Base-by-base conservation (phyloP, 2,113 vertebrate species). In the Apaloderma vittatum region DNA sequence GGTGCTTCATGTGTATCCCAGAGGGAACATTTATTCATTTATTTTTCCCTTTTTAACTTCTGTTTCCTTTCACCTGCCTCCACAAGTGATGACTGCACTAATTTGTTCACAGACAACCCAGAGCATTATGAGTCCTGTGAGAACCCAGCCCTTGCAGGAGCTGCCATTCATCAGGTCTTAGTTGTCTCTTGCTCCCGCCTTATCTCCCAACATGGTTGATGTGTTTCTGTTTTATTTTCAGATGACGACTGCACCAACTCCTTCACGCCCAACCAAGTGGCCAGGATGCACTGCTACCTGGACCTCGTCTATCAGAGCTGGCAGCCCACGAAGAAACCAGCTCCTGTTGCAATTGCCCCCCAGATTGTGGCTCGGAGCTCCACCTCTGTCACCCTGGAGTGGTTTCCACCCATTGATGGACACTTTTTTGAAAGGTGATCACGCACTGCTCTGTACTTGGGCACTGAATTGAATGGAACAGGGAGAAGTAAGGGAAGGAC, bases 281-380 rank as follows among this genome's bases (percentile, higher is more conserved):
- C 99, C 45, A 98, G 99, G 95, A 99, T 99, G 99, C 99, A 99
- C 96, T 99, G 99, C 96, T 99, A 99, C 98, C 95, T 99, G 98
- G 99, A 99, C 94, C 98, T 99, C 5, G 98, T 99, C 70, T 99
- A 99, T 96, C 99, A 99, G 97, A 98, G 98, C 91, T 99, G 99
- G 99, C 99, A 99, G 96, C 98, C 98, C 1, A 90, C 87, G 51
- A 98, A 98, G 96, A 99, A 99, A 94, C 99, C 99, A 0, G 98
- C 99, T 26, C 99, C 99, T 2, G 93, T 99, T 5, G 98, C 99
- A 1, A 99, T 99, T 22, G 97, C 99, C 3, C 99, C 99, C 8
- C 99, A 99, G 98, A 98, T 99, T 2, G 98, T 99, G 71, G 98
- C 99, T 95, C 99, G 99, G 91, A 98, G 97, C 13, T 76, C 97